Percentiles rank a stretch among this genome's conserved stretches.
Evolutionary conservation across 2,888 invertebrate species (phyloP).

Genomic region (Orthonychiurus folsomi): DNA sequence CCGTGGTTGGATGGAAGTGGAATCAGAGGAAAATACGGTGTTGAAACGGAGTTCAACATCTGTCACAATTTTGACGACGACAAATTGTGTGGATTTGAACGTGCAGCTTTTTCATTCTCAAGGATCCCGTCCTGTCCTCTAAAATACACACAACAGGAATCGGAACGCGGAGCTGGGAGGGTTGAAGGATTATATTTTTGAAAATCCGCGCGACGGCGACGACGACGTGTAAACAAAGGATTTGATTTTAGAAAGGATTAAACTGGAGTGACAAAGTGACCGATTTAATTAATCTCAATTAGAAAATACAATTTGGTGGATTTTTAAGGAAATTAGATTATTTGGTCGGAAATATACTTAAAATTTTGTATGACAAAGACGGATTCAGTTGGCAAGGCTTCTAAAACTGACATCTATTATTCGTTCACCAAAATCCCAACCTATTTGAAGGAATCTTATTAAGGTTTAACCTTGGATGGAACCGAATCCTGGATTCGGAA

Average conservation of each 20-base stretch:
- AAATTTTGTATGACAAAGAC: background rate
- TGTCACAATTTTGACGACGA: background rate
- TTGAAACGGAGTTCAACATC: background rate
- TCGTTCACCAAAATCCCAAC: no score
- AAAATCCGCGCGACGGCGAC: background rate
- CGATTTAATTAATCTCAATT: background rate
- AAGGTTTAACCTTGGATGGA: background rate
- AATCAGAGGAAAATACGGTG: background rate
- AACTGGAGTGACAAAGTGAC: no score
- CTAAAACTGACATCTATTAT: no score
- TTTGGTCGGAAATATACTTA: no score
- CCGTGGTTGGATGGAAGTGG: background rate
- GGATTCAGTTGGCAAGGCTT: no score
- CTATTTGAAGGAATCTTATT: no score
- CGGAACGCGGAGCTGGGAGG: background rate
- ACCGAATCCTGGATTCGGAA: background rate
- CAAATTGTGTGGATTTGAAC: background rate
- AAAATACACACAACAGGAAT: background rate
- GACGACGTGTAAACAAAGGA: background rate
- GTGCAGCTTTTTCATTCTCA: background rate
- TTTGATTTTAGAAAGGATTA: background rate
- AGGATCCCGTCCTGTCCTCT: background rate
- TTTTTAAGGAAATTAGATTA: no score
- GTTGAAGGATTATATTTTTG: background rate
- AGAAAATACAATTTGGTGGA: no score